Conservation (phyloP, 2,797 vertebrate species). For the Scarus forsteni region DNA sequence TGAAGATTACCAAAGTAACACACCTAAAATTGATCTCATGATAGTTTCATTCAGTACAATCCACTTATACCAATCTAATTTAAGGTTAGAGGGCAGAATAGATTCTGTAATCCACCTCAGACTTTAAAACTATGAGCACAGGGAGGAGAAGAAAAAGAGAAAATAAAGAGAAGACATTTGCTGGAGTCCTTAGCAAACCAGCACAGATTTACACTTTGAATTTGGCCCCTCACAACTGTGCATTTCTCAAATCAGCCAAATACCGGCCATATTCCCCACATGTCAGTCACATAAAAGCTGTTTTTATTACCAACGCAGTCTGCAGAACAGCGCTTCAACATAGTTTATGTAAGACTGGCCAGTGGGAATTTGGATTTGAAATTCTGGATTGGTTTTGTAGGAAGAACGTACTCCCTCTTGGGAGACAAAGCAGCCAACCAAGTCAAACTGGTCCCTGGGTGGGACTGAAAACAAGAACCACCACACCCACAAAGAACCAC, state of each 20-base stretch:
- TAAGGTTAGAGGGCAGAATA: constrained; percentile 54
- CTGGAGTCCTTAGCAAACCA: not conserved
- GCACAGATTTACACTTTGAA: not conserved
- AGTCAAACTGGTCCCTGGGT: constrained; percentile 56
- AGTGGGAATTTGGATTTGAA: constrained; percentile 45
- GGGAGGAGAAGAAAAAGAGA: not conserved
- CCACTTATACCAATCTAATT: not conserved
- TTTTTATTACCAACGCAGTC: constrained; percentile 44
- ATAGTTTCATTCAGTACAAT: too few relatives aligned
- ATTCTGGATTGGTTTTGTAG: constrained; percentile 58
- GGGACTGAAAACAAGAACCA: constrained; percentile 48
- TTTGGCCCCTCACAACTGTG: not conserved
- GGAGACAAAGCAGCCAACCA: constrained; percentile 57
- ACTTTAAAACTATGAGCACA: not conserved
- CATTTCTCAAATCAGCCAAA: constrained; percentile 36
- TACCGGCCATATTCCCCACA: constrained; percentile 41
- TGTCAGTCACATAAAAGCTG: constrained; percentile 24
- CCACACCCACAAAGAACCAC: constrained; percentile 53
- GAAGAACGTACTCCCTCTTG: constrained; percentile 51
- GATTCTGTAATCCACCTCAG: constrained; percentile 55
- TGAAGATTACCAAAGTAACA: too few relatives aligned
- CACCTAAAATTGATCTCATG: too few relatives aligned
- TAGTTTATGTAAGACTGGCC: constrained; percentile 51
- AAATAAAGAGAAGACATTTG: constrained; percentile 5
- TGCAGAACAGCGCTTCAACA: constrained; percentile 12